Base-by-base conservation (phyloP, 2,113 vertebrate species). In the Nyctibius bracteatus region DNA sequence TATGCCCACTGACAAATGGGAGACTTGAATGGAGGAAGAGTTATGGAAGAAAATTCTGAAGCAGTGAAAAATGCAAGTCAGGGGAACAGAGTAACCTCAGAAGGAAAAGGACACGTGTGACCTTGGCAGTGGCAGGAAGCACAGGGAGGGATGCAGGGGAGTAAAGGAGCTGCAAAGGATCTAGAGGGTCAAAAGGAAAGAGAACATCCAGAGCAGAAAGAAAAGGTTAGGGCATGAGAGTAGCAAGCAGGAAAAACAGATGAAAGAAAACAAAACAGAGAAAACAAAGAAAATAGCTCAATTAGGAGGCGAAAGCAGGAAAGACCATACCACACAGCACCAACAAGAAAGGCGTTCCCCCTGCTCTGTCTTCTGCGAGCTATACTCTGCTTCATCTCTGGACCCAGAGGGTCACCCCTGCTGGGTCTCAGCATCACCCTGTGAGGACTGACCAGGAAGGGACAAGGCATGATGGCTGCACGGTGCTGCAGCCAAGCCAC, bases 401-500 rank as follows among this genome's bases (percentile, higher is more conserved):
- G 51, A 28, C 16, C 28, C 49, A 65, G 58, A 57, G 27, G 8
- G 25, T 86, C n/a, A 18, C 3, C 4, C 8, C 5, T 68, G 27
- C 9, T 0, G 3, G n/a, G 46, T 41, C 51, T 71, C 5, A 3
- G 28, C n/a, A 9, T 74, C 81, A 35, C 16, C 14, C 47, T 71
- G 9, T 8, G 18, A n/a, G 37, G 43, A 54, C 43, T 24, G 39
- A 58, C 31, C 23, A 19, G 52, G 19, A 92, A 51, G 17, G 43
- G 61, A 43, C 21, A 67, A 71, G 27, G 39, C 6, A 8, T 10
- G 33, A 67, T 20, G 39, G 46, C 23, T 0, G 0, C 43, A 28
- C 0, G 2, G 52, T 67, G 44, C 54, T 65, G 54, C 61, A 87
- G 49, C 65, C 51, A 20, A 63, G 21, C 20, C 25, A 6, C 62